Conservation (phyloP, 2,888 invertebrate species). For the Alviniconcha strummeri region DNA sequence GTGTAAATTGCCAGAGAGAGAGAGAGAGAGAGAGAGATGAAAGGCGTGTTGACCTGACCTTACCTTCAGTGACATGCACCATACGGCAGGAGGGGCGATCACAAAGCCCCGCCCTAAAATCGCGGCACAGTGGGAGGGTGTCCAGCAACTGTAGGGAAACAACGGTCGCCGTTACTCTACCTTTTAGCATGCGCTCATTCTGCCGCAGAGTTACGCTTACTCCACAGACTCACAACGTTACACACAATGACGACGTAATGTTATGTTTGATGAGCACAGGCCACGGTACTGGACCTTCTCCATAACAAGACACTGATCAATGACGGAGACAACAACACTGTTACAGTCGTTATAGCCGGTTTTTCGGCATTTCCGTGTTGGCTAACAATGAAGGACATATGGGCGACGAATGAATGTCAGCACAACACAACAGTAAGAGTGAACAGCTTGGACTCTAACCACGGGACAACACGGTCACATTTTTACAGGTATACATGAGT, state of each 20-base stretch:
- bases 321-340: too few relatives aligned
- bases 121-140: conserved; percentile 99
- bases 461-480: background rate
- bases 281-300: background rate
- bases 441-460: background rate
- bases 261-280: too few relatives aligned
- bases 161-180: background rate
- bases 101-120: conserved; percentile 99
- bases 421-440: too few relatives aligned
- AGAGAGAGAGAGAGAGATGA: background rate
- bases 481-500: background rate
- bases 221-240: background rate
- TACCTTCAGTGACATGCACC: conserved; percentile 98
- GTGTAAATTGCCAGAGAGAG: background rate
- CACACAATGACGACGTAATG: background rate
- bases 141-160: conserved; percentile 90
- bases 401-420: too few relatives aligned
- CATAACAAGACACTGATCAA: background rate
- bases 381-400: background rate
- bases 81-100: conserved; percentile 95
- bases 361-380: background rate
- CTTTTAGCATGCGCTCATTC: background rate
- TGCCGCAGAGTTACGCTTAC: too few relatives aligned
- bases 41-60: conserved; percentile 68
- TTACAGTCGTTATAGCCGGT: too few relatives aligned